Base-by-base conservation (phyloP, 2,888 invertebrate species). In the Lumbricus terrestris region DNA sequence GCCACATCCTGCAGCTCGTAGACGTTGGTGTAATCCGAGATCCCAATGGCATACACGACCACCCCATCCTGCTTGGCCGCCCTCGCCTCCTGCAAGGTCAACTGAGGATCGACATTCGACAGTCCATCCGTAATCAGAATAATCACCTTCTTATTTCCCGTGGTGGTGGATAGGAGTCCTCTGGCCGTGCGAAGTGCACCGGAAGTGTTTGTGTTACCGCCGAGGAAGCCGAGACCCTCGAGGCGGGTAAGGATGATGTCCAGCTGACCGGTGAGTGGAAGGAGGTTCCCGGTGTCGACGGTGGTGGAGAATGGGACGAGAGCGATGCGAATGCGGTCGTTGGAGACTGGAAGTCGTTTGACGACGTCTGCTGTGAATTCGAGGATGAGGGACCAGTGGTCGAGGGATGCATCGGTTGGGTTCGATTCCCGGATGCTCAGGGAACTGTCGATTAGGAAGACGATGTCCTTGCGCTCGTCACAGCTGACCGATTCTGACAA, bases 161-260 rank as follows among this genome's bases (percentile, higher is more conserved):
- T 37, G 23, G n/a, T 34, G 47, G 40, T 40, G 29, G 90, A 69
- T n/a, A 42, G 35, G 34, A 33, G 34, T 18, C 37, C 34, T 29
- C 90, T 88, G 35, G 90, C 89, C 18, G 47, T 15, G 35, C 91
- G 89, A 82, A 91, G 82, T 34, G 91, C 91, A 34, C 90, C 91
- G 29, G 91, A 89, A 29, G 91, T 91, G 88, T 91, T 91, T 16
- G 91, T 91, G 37, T 91, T 91, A 4, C 91, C 91, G 89, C 35
- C 35, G 85, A 88, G 88, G 38, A 42, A 40, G 20, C 83, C 40
- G 37, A 82, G 35, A 4, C 38, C 23, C 5, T 82, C 69, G 35
- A n/a, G 37, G 88, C 40, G 88, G n/a, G 11, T 29, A 0, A 38
- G 88, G 37, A 47, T 47, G 47, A 47, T 18, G 47, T 47, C 47